These are phyloP conservation scores for Atta texana DNA, from an alignment of 1,140 invertebrate genomes.

Conservation along the genomic window DNA sequence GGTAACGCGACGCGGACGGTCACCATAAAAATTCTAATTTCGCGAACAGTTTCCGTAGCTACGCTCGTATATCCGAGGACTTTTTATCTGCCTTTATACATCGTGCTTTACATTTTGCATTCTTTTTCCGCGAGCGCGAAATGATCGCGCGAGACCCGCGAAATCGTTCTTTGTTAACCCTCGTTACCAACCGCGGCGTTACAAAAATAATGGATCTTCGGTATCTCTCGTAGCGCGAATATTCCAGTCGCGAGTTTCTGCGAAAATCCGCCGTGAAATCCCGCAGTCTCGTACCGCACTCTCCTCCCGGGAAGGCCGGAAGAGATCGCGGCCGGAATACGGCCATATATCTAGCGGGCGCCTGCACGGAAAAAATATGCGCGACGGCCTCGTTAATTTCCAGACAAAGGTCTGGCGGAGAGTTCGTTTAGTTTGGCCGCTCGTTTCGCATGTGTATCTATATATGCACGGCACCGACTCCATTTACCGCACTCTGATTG, in stretches of 20 bases:
- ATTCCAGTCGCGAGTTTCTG: slow-evolving; percentile 10
- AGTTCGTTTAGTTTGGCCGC: slow-evolving; percentile 34
- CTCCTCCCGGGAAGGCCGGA: not conserved
- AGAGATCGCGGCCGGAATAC: slow-evolving; percentile 49
- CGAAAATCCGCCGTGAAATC: slow-evolving; percentile 34
- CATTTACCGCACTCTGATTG: slow-evolving; percentile 56
- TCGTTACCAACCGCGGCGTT: slow-evolving; percentile 1
- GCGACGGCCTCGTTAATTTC: slow-evolving; percentile 55
- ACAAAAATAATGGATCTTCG: slow-evolving; percentile 51
- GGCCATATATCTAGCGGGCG: slow-evolving; percentile 41
- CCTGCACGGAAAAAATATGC: slow-evolving; percentile 49
- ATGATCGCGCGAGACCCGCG: slow-evolving; percentile 1
- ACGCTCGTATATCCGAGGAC: slow-evolving; percentile 47
- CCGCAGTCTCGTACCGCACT: slow-evolving; percentile 23
- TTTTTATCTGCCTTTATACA: slow-evolving; percentile 57
- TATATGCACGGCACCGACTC: slow-evolving; percentile 19
- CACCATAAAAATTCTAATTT: slow-evolving; percentile 70
- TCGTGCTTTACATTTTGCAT: slow-evolving; percentile 42
- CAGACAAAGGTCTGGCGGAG: slow-evolving; percentile 44
- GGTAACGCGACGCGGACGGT: slow-evolving; percentile 23
- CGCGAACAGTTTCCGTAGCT: slow-evolving; percentile 46
- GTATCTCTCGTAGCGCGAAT: slow-evolving; percentile 44
- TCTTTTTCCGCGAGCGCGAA: slow-evolving; percentile 7
- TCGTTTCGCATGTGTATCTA: not conserved
- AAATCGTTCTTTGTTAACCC: slow-evolving; percentile 38